phyloP scores from a whole-genome alignment of 2,797 vertebrate genomes.

The Coracias cyanogaster region DNA sequence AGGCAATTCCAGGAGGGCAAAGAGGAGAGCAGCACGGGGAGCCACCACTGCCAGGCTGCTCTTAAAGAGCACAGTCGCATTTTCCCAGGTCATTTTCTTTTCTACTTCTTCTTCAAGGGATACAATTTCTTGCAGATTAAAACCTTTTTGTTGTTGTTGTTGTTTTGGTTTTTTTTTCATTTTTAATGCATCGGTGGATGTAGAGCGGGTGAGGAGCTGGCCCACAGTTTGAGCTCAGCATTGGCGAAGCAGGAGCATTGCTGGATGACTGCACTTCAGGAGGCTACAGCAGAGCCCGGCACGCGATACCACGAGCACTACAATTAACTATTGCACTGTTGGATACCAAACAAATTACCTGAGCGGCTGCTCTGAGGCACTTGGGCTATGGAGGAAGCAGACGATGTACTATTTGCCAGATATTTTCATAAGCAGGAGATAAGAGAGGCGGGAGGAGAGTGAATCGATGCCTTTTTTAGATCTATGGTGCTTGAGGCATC shows the following conservation, averaged over 20 bases:
- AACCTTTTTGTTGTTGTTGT: background rate
- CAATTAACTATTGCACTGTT: constrained; percentile 45
- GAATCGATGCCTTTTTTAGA: constrained; percentile 64
- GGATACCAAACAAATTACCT: constrained; percentile 40
- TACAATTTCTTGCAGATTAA: background rate
- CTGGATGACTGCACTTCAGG: background rate
- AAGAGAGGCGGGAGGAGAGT: constrained; percentile 57
- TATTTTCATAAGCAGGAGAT: constrained; percentile 62
- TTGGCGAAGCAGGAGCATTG: background rate
- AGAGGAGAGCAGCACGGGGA: background rate
- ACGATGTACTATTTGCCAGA: constrained; percentile 29
- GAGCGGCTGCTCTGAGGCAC: constrained; percentile 29
- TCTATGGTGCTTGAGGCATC: constrained; percentile 65
- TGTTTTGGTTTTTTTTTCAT: accelerated
- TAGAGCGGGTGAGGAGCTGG: background rate
- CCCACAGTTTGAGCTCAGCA: background rate
- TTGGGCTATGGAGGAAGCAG: background rate
- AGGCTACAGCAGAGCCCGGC: background rate
- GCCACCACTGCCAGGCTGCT: background rate
- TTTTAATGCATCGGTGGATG: background rate
- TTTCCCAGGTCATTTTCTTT: background rate
- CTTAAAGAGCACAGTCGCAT: background rate
- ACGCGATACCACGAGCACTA: background rate
- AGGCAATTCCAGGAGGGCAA: constrained; percentile 67
- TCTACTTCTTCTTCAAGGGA: background rate